Percentiles rank a stretch among this genome's conserved stretches.
These are phyloP conservation scores for Gonioctena quinquepunctata DNA, from an alignment of 1,140 invertebrate genomes.

Conservation along the genomic window DNA sequence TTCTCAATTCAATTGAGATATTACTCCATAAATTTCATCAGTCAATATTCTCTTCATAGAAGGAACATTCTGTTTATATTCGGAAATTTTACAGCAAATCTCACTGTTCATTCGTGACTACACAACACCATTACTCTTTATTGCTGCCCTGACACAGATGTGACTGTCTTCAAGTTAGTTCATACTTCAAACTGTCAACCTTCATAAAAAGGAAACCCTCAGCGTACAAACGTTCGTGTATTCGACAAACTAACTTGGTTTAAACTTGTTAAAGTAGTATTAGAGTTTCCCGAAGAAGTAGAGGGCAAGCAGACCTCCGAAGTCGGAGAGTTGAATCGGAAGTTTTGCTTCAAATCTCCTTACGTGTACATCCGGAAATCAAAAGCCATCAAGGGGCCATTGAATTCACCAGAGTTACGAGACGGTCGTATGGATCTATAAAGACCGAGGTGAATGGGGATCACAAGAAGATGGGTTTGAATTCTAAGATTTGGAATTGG, in stretches of 20 bases:
- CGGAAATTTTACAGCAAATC: too few relatives aligned
- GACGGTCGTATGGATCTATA: background rate
- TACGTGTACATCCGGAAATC: conserved; percentile 1
- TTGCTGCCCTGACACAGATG: too few relatives aligned
- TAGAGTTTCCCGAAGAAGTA: conserved; percentile 8
- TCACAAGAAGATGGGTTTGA: too few relatives aligned
- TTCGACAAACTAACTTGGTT: background rate
- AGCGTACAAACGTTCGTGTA: background rate
- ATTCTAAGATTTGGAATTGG: too few relatives aligned
- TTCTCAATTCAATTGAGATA: too few relatives aligned
- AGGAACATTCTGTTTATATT: too few relatives aligned
- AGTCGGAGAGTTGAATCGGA: conserved; percentile 11
- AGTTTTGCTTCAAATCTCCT: conserved; percentile 1
- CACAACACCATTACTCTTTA: too few relatives aligned
- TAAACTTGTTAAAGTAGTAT: conserved; percentile 18
- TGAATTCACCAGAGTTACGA: background rate
- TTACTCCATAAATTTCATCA: too few relatives aligned
- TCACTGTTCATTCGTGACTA: too few relatives aligned
- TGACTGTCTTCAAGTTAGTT: too few relatives aligned
- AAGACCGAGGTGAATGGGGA: too few relatives aligned
- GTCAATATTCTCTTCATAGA: too few relatives aligned
- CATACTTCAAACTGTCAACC: background rate
- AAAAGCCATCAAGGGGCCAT: background rate
- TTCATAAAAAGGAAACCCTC: background rate
- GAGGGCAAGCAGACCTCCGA: background rate